These are phyloP conservation scores for Agonum fuliginosum DNA, from an alignment of 2,888 invertebrate genomes.

Conservation along the genomic window DNA sequence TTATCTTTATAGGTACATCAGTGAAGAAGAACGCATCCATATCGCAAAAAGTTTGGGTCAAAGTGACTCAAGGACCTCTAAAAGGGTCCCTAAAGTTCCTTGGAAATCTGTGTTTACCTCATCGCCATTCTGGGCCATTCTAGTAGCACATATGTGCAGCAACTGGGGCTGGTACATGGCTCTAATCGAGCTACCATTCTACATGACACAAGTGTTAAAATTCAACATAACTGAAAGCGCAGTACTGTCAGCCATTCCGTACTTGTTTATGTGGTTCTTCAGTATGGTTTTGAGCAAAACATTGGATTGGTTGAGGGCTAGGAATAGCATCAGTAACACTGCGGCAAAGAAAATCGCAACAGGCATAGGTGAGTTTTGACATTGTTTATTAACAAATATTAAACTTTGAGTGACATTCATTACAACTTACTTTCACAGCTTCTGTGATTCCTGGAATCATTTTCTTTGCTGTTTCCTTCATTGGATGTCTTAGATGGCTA, in stretches of 20 bases:
- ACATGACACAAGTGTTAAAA: constrained; percentile 86
- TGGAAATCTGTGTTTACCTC: constrained; percentile 84
- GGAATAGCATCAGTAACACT: constrained; percentile 80
- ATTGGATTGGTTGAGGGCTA: constrained; percentile 79
- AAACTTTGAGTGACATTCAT: no score
- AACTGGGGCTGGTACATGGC: constrained; percentile 93
- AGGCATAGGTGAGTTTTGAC: constrained; percentile 79
- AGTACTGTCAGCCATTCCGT: constrained; percentile 83
- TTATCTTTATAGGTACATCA: constrained; percentile 74
- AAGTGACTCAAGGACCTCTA: constrained; percentile 60
- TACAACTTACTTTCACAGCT: constrained; percentile 28
- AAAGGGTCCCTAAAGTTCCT: constrained; percentile 79
- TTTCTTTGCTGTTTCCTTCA: constrained; percentile 80
- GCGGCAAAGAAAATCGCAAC: constrained; percentile 85
- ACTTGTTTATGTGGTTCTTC: constrained; percentile 86
- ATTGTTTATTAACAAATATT: no score
- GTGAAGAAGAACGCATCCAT: constrained; percentile 80
- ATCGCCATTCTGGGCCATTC: constrained; percentile 83
- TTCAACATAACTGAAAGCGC: constrained; percentile 87
- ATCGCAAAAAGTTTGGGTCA: constrained; percentile 72
- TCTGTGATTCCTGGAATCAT: constrained; percentile 79
- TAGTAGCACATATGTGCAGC: constrained; percentile 85
- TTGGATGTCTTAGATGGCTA: constrained; percentile 78
- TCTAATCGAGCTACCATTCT: constrained; percentile 86
- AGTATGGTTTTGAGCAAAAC: constrained; percentile 81